Conservation (phyloP, 2,888 invertebrate species). For the Metallyticus violacea region DNA sequence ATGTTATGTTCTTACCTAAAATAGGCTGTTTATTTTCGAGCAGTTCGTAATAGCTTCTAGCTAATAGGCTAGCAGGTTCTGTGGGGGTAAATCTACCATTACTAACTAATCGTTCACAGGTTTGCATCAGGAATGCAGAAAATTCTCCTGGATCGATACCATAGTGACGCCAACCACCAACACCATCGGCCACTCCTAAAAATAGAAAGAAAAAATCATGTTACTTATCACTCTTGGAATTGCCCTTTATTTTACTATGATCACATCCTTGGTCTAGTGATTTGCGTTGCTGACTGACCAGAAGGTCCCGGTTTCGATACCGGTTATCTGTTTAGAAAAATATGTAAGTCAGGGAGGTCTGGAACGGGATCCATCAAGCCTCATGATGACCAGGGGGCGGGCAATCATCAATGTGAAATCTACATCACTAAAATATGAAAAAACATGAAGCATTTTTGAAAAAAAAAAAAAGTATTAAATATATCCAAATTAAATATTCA, state of each 20-base stretch:
- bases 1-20: conserved; percentile 61
- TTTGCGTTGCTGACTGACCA: too few relatives aligned
- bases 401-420: too few relatives aligned
- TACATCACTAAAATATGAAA: too few relatives aligned
- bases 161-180: conserved; percentile 97
- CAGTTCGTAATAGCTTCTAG: conserved; percentile 88
- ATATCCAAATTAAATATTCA: too few relatives aligned
- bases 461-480: too few relatives aligned
- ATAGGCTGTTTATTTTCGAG: conserved; percentile 89
- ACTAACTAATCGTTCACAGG: conserved; percentile 88
- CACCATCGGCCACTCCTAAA: conserved; percentile 95
- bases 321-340: too few relatives aligned
- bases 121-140: conserved; percentile 89
- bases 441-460: too few relatives aligned
- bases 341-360: too few relatives aligned
- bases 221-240: neutral
- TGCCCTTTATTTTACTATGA: neutral
- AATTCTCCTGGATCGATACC: conserved; percentile 97
- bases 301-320: too few relatives aligned
- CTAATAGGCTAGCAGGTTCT: conserved; percentile 84
- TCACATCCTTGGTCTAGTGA: too few relatives aligned
- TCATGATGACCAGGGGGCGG: too few relatives aligned
- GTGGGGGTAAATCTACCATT: conserved; percentile 84
- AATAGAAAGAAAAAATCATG: neutral
- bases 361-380: too few relatives aligned